phyloP scores from a whole-genome alignment of 2,797 vertebrate genomes.

The Champsocephalus esox region DNA sequence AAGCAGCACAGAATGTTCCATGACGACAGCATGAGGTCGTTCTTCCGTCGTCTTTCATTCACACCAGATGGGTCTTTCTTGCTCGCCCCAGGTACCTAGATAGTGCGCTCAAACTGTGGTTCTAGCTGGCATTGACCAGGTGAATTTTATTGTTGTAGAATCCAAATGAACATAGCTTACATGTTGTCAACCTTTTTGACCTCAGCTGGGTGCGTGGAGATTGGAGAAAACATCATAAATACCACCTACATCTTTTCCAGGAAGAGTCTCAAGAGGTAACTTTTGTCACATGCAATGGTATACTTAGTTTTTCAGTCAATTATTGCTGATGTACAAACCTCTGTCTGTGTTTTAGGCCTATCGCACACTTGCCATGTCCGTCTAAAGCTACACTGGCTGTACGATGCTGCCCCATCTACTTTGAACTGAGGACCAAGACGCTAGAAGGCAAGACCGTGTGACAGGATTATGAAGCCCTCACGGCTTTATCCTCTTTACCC shows the following conservation, averaged over 20 bases:
- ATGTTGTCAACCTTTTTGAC: not conserved
- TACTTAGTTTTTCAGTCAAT: not conserved
- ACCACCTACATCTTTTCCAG: slow-evolving; percentile 97
- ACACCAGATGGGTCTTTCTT: slow-evolving; percentile 96
- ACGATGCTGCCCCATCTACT: slow-evolving; percentile 95
- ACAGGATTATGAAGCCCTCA: not conserved
- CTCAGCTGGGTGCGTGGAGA: slow-evolving; percentile 95
- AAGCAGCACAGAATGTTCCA: slow-evolving; percentile 96
- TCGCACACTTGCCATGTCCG: slow-evolving; percentile 94
- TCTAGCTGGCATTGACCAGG: not conserved
- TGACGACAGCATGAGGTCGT: slow-evolving; percentile 98
- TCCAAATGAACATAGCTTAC: not conserved
- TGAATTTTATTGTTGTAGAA: not conserved
- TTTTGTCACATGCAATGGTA: not conserved
- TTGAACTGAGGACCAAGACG: slow-evolving; percentile 87
- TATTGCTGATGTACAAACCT: not conserved
- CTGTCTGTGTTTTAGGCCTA: slow-evolving; percentile 82
- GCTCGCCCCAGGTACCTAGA: slow-evolving; percentile 89
- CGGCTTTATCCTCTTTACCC: not conserved
- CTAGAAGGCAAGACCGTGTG: slow-evolving; percentile 76
- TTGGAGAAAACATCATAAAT: slow-evolving; percentile 93
- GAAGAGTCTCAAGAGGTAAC: slow-evolving; percentile 93
- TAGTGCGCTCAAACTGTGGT: not conserved
- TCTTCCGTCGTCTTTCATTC: slow-evolving; percentile 95
- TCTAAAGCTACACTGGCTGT: slow-evolving; percentile 94